Percentiles rank a stretch among this genome's conserved stretches.
These are phyloP conservation scores for Anguilla obscura DNA, from an alignment of 2,797 vertebrate genomes.

Conservation along the genomic window DNA sequence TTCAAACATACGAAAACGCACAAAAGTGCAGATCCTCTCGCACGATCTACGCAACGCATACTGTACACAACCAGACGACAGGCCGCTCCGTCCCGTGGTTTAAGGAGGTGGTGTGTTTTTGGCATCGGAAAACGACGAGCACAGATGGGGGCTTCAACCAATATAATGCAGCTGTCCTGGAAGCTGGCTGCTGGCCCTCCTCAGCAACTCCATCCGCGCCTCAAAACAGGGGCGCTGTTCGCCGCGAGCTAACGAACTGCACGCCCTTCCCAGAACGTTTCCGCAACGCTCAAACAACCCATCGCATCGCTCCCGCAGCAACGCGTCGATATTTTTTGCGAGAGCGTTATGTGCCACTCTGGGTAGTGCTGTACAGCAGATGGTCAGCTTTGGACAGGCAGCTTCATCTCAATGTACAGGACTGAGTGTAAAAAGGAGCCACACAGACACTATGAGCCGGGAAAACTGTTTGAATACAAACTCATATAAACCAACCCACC, in stretches of 20 bases:
- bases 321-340: not conserved
- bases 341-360: not conserved
- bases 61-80: not conserved
- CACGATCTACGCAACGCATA: slow-evolving; percentile 4
- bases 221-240: not conserved
- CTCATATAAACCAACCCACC: not conserved
- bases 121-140: not conserved
- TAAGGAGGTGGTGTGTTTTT: not conserved
- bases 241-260: not conserved
- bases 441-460: not conserved
- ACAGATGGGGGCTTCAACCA: not conserved
- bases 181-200: not conserved
- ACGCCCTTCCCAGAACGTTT: not conserved
- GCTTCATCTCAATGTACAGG: not conserved
- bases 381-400: not conserved
- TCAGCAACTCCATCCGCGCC: not conserved
- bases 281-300: not conserved
- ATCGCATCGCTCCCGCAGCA: not conserved
- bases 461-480: not conserved
- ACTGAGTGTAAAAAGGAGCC: not conserved
- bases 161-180: slow-evolving; percentile 5
- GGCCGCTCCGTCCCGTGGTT: not conserved
- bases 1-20: slow-evolving; percentile 7
- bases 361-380: slow-evolving; percentile 14
- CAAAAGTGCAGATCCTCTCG: not conserved